These are phyloP conservation scores for Drosophila bocki DNA, from an alignment of 1,140 invertebrate species.

Conservation along the genomic window DNA sequence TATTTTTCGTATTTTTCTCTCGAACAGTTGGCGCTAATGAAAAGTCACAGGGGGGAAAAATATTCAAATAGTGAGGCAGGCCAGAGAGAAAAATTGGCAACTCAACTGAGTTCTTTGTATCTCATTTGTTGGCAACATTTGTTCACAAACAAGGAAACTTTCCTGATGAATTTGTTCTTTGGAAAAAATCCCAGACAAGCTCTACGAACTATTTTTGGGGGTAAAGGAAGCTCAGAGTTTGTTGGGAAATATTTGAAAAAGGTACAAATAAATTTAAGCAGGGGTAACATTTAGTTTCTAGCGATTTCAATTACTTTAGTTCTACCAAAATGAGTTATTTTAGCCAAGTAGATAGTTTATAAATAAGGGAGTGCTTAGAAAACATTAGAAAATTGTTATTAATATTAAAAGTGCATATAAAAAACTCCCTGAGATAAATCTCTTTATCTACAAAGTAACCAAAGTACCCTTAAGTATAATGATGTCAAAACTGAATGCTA, in stretches of 20 bases:
- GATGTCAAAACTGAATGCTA: slow-evolving; percentile 68
- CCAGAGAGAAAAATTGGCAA: slow-evolving; percentile 55
- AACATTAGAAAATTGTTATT: background rate
- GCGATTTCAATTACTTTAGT: background rate
- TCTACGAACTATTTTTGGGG: slow-evolving; percentile 1
- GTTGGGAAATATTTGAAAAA: background rate
- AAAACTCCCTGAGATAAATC: background rate
- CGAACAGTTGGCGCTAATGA: slow-evolving; percentile 78
- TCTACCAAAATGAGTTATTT: background rate
- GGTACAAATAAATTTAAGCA: background rate
- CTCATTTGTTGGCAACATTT: slow-evolving; percentile 50
- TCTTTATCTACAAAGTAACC: slow-evolving; percentile 41
- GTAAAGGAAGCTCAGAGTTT: background rate
- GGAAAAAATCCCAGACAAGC: background rate
- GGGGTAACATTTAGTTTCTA: slow-evolving; percentile 1
- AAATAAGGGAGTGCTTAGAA: no score
- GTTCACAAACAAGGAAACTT: slow-evolving; percentile 36
- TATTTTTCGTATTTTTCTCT: slow-evolving; percentile 78
- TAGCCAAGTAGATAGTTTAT: no score
- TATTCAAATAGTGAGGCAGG: slow-evolving; percentile 40
- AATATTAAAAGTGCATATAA: background rate
- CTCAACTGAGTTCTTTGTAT: slow-evolving; percentile 4
- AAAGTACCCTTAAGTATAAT: slow-evolving; percentile 37
- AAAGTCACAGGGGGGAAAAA: slow-evolving; percentile 44
- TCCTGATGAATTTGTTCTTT: slow-evolving; percentile 2